phyloP scores from a whole-genome alignment of 2,888 invertebrate genomes.

The Lithophane leautieri region DNA sequence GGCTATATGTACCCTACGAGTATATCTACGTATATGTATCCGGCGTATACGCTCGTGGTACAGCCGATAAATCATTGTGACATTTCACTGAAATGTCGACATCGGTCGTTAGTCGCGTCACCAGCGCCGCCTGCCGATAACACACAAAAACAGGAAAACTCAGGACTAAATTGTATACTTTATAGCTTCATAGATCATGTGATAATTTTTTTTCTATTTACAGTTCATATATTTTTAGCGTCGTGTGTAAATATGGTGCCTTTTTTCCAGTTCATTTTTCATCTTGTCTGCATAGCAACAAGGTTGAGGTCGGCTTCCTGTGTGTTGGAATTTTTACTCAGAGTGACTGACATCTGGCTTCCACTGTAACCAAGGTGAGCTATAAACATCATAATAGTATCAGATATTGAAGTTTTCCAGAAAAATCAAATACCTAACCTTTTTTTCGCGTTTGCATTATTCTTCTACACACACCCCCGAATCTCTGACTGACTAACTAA shows the following conservation, averaged over 20 bases:
- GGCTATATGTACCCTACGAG: not conserved
- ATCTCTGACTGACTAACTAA: too few species aligned
- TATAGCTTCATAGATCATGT: slow-evolving; percentile 33
- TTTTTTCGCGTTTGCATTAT: not conserved
- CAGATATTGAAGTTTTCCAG: not conserved
- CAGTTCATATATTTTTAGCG: slow-evolving; percentile 38
- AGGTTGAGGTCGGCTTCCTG: not conserved
- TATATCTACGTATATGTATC: slow-evolving; percentile 27
- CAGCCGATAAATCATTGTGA: slow-evolving; percentile 83
- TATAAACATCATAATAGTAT: not conserved
- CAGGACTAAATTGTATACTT: slow-evolving; percentile 44
- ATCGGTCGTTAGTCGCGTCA: slow-evolving; percentile 81
- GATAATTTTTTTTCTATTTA: slow-evolving; percentile 40
- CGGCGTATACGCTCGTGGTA: slow-evolving; percentile 34
- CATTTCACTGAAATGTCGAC: slow-evolving; percentile 81
- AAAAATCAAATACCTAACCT: too few species aligned
- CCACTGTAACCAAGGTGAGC: too few species aligned
- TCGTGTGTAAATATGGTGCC: slow-evolving; percentile 7
- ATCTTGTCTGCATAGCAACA: not conserved
- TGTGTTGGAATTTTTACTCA: not conserved
- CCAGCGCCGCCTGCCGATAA: slow-evolving; percentile 77
- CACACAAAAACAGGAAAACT: slow-evolving; percentile 78
- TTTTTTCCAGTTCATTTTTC: slow-evolving; percentile 18
- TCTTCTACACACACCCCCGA: not conserved
- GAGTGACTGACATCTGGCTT: not conserved